A percentile compares a stretch with the other conserved stretches of the same genome.
phyloP scores from a whole-genome alignment of 2,888 invertebrate species.

The Serrognathus titanus region DNA sequence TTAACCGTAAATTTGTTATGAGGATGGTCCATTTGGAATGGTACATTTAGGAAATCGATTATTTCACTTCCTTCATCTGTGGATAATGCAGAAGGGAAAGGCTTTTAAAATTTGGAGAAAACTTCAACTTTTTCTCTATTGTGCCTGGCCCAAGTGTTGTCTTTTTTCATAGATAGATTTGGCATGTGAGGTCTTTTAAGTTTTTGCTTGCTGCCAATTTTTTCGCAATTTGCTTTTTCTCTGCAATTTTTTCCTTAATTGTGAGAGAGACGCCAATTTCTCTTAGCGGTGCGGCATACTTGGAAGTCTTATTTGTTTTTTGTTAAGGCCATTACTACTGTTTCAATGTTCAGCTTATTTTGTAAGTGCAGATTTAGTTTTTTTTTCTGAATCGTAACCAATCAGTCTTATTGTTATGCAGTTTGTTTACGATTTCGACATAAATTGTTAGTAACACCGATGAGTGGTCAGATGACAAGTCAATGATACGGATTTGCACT shows the following conservation, averaged over 20 bases:
- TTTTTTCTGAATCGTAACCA: conserved; percentile 1
- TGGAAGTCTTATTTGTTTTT: neutral
- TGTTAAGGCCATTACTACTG: neutral
- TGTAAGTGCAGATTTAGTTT: neutral
- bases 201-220: neutral
- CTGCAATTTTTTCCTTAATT: neutral
- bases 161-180: neutral
- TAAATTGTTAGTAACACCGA: neutral
- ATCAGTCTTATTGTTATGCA: conserved; percentile 5
- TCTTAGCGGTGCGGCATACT: neutral
- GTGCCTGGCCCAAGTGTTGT: too few species aligned
- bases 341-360: neutral
- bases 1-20: neutral
- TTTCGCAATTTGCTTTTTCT: neutral
- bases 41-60: neutral
- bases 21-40: neutral
- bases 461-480: neutral
- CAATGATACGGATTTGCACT: neutral
- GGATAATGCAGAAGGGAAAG: neutral
- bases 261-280: neutral
- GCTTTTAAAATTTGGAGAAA: neutral
- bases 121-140: neutral
- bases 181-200: neutral
- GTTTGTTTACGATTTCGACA: neutral
- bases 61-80: neutral